Percentiles rank a stretch among this genome's conserved stretches.
Conservation (phyloP, 2,888 invertebrate genomes). For the Cephalotes varians region DNA sequence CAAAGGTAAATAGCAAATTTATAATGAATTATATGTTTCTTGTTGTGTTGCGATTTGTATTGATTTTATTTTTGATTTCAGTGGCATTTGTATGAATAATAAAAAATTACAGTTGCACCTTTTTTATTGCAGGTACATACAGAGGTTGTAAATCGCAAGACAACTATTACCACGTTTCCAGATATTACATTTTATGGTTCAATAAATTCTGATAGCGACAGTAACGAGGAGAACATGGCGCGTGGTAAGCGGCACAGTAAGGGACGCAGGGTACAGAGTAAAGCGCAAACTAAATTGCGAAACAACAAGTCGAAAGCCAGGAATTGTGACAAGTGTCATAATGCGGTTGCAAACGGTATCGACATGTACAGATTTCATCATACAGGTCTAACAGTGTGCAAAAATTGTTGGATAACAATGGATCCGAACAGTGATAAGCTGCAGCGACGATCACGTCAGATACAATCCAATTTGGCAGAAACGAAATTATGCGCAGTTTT, state of each 20-base stretch:
- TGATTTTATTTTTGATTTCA: background rate
- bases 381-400: slow-evolving; percentile 80
- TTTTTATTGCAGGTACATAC: slow-evolving; percentile 77
- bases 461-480: slow-evolving; percentile 9
- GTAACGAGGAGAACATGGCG: slow-evolving; percentile 60
- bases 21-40: background rate
- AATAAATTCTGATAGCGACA: slow-evolving; percentile 74
- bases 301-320: slow-evolving; percentile 5
- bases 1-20: slow-evolving; percentile 76
- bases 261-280: background rate
- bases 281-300: background rate
- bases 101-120: background rate
- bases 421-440: slow-evolving; percentile 68
- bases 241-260: slow-evolving; percentile 19
- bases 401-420: slow-evolving; percentile 78
- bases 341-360: slow-evolving; percentile 64
- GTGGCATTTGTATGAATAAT: background rate
- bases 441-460: slow-evolving; percentile 35
- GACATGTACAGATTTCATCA: slow-evolving; percentile 79
- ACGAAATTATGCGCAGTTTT: slow-evolving; percentile 81
- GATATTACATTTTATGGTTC: slow-evolving; percentile 63
- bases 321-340: slow-evolving; percentile 77
- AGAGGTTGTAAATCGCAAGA: slow-evolving; percentile 78
- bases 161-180: slow-evolving; percentile 69
- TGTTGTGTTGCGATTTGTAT: background rate